Percentiles rank a stretch among this genome's conserved stretches.
phyloP scores from a whole-genome alignment of 1,140 invertebrate species.

The Cecropterus lyciades region DNA sequence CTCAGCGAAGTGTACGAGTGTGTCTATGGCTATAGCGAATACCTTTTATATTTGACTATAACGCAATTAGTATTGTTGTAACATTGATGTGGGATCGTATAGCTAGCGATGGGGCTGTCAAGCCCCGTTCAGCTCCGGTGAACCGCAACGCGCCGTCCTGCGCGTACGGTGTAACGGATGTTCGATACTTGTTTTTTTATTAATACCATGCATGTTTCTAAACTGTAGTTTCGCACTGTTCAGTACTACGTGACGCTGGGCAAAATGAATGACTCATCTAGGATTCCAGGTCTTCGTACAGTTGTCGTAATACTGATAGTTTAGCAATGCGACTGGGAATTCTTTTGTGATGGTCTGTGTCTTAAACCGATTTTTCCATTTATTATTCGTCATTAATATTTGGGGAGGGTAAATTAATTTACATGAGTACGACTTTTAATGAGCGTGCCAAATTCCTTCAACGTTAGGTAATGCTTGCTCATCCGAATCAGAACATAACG shows the following conservation, averaged over 20 bases:
- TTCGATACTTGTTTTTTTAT: constrained; percentile 64
- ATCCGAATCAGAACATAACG: constrained; percentile 35
- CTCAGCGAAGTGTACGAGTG: constrained; percentile 61
- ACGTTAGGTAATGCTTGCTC: constrained; percentile 36
- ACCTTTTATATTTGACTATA: constrained; percentile 35
- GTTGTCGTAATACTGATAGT: constrained; percentile 40
- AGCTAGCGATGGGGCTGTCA: constrained; percentile 54
- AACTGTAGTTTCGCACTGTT: constrained; percentile 16
- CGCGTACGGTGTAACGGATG: constrained; percentile 67
- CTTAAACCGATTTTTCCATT: too few species aligned
- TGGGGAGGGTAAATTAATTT: constrained; percentile 12
- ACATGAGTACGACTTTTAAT: constrained; percentile 12
- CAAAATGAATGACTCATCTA: constrained; percentile 38
- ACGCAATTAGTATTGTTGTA: constrained; percentile 42
- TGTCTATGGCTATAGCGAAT: constrained; percentile 53
- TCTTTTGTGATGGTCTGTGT: background rate
- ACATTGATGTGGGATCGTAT: constrained; percentile 47
- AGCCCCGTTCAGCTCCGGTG: constrained; percentile 75
- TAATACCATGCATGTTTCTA: constrained; percentile 35
- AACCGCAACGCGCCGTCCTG: constrained; percentile 69
- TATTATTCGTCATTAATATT: background rate
- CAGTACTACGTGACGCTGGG: constrained; percentile 26
- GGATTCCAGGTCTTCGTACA: constrained; percentile 50
- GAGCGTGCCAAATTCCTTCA: constrained; percentile 26
- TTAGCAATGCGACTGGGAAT: constrained; percentile 65